Conservation (phyloP, 2,113 vertebrate genomes). For the Regulus satrapa region DNA sequence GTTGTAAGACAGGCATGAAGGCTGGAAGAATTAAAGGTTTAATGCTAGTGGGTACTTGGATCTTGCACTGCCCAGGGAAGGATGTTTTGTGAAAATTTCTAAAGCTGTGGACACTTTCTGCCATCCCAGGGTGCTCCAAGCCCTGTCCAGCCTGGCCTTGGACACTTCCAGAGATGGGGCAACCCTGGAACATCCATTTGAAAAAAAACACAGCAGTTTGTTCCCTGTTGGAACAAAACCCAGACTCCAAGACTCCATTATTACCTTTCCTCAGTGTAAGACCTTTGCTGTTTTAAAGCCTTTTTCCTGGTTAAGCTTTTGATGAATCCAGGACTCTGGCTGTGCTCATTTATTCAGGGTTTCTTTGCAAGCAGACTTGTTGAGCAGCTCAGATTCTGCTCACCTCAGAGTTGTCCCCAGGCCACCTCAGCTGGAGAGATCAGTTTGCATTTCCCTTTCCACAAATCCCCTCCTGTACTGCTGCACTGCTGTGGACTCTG, state of each 20-base stretch:
- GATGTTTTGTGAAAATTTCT: not conserved
- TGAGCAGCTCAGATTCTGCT: not conserved
- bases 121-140: not conserved
- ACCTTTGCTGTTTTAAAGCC: not conserved
- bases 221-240: not conserved
- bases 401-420: not conserved
- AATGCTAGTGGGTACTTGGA: rapidly evolving
- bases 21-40: not conserved
- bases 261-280: not conserved
- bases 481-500: not conserved
- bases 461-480: not conserved
- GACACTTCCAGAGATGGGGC: not conserved
- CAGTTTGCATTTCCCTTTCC: not conserved
- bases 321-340: not conserved
- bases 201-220: not conserved
- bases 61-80: not conserved
- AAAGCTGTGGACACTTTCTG: not conserved
- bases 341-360: not conserved
- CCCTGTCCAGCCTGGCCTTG: not conserved
- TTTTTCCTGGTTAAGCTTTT: not conserved
- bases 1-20: not conserved
- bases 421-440: not conserved
- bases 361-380: not conserved
- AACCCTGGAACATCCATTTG: not conserved
- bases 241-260: not conserved